Conservation (phyloP, 2,797 vertebrate genomes). For the Delichon dasypus region DNA sequence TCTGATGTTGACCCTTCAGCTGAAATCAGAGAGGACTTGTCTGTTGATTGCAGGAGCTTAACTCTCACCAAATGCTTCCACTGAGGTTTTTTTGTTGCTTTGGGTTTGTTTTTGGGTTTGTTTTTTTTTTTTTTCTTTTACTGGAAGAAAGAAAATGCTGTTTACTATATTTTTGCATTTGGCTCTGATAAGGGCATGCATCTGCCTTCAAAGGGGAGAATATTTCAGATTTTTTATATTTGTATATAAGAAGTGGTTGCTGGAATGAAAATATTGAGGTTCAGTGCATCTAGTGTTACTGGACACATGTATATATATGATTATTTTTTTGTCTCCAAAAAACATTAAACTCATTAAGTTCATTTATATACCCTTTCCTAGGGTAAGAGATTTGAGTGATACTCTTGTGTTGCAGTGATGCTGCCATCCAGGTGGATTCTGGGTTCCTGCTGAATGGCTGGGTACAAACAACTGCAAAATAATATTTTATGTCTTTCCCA, state of each 20-base stretch:
- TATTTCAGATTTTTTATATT: not conserved
- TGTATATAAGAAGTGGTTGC: not conserved
- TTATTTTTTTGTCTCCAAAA: not conserved
- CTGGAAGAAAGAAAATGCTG: not conserved
- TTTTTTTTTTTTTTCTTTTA: not conserved
- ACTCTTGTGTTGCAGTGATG: not conserved
- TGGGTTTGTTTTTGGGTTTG: accelerated
- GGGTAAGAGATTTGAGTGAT: not conserved
- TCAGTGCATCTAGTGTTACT: not conserved
- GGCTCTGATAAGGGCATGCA: not conserved
- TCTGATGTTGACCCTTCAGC: not conserved
- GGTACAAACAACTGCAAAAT: not conserved
- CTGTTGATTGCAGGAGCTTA: not conserved
- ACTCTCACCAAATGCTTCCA: not conserved
- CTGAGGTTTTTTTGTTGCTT: not conserved
- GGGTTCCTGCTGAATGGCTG: not conserved
- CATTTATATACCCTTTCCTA: not conserved
- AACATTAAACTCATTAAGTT: not conserved
- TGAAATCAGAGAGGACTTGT: constrained; percentile 4
- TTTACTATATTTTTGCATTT: not conserved
- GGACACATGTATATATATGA: accelerated
- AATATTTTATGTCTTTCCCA: not conserved
- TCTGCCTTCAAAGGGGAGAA: not conserved
- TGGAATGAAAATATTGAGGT: not conserved
- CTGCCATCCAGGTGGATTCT: not conserved